Conservation (phyloP, 2,797 vertebrate genomes). For the Phataginus tetradactyla region DNA sequence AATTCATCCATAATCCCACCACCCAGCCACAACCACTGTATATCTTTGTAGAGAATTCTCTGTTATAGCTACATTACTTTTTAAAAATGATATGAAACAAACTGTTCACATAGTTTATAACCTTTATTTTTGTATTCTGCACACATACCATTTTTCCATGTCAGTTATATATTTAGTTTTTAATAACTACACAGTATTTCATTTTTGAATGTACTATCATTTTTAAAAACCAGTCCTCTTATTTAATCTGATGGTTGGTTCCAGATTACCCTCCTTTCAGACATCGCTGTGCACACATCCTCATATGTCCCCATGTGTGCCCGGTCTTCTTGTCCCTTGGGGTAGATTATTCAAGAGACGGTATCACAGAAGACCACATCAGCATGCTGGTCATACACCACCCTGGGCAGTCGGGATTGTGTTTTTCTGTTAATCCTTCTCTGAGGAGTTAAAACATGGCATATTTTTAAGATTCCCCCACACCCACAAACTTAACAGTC, state of each 20-base stretch:
- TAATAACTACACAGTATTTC: not conserved
- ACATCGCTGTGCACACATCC: accelerated
- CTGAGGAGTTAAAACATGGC: not conserved
- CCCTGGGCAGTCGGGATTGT: not conserved
- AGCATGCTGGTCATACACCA: no score
- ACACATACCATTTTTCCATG: not conserved
- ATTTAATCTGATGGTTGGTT: no score
- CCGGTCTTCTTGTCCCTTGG: no score
- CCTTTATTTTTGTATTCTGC: not conserved
- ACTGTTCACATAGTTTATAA: not conserved
- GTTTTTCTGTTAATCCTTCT: not conserved
- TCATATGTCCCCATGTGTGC: accelerated
- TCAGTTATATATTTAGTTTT: not conserved
- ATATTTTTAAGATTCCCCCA: not conserved
- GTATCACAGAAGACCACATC: no score
- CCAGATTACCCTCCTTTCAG: not conserved
- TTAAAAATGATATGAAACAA: not conserved
- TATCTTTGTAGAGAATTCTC: no score
- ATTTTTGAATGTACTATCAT: accelerated
- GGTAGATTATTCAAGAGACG: no score
- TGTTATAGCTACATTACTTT: accelerated
- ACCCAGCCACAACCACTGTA: accelerated
- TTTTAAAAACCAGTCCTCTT: not conserved
- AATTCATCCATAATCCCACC: accelerated
- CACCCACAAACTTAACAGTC: not conserved